A percentile compares a stretch with the other conserved stretches of the same genome.
Evolutionary conservation across 2,113 vertebrate genomes (phyloP).

Genomic region (Orientallactaga bullata): DNA sequence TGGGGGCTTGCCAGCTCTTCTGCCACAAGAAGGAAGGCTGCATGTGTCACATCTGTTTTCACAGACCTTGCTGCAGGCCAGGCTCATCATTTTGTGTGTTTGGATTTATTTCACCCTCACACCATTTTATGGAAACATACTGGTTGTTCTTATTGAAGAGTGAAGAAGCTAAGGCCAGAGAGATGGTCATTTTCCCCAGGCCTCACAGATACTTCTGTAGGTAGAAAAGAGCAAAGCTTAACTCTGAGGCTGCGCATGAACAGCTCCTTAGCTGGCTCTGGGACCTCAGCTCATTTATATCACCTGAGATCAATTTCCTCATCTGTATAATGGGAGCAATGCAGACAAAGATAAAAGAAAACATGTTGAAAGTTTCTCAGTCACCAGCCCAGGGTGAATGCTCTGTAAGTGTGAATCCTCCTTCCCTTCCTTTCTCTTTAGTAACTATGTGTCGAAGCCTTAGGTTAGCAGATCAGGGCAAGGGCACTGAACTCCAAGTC

Average conservation of each 20-base stretch:
- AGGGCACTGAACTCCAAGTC: not conserved
- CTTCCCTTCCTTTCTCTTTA: not conserved
- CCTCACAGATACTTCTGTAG: not conserved
- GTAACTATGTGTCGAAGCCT: not conserved
- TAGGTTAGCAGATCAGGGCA: not conserved
- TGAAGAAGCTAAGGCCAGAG: not conserved
- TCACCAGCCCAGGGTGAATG: not conserved
- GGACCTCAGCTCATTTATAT: not conserved
- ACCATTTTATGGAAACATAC: not conserved
- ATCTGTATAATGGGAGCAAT: not conserved
- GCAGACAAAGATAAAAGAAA: not conserved
- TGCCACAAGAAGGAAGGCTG: not conserved
- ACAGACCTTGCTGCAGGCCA: not conserved
- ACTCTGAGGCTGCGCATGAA: not conserved
- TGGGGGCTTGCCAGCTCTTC: not conserved
- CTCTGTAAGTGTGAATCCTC: not conserved
- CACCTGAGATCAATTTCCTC: not conserved
- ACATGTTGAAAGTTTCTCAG: not conserved
- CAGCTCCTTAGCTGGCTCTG: not conserved
- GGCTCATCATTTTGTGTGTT: not conserved
- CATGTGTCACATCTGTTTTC: not conserved
- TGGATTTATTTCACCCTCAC: not conserved
- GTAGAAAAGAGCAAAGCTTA: not conserved
- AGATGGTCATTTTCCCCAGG: not conserved
- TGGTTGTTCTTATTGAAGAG: not conserved